phyloP scores from a whole-genome alignment of 1,140 invertebrate genomes.

The Bathynomus jamesi region DNA sequence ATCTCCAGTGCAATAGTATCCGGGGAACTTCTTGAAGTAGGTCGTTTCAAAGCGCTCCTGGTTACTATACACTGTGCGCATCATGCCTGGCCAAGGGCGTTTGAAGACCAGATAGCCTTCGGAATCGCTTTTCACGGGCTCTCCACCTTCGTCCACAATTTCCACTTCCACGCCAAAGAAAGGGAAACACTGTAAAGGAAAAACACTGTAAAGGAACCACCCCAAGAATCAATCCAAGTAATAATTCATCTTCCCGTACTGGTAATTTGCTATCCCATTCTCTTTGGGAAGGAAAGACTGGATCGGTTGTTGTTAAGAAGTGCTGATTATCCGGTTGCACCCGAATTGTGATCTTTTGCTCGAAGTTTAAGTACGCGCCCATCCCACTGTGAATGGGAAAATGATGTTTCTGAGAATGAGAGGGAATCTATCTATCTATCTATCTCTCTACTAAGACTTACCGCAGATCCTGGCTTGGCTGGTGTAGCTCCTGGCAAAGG shows the following conservation, averaged over 20 bases:
- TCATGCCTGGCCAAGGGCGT: conserved; percentile 93
- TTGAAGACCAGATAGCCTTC: conserved; percentile 92
- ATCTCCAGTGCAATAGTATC: conserved; percentile 95
- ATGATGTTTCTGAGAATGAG: too few species aligned
- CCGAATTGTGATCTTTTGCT: too few species aligned
- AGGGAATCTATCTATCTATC: too few species aligned
- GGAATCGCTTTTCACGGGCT: conserved; percentile 73
- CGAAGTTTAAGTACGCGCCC: too few species aligned
- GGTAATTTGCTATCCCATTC: too few species aligned
- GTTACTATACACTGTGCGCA: conserved; percentile 85
- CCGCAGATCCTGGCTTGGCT: conserved; percentile 93
- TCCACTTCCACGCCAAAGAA: conserved; percentile 91
- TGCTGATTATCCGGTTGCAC: too few species aligned
- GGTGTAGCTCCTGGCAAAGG: conserved; percentile 88
- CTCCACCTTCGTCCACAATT: conserved; percentile 79
- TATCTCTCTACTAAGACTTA: too few species aligned
- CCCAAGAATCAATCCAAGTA: too few species aligned
- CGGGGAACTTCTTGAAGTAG: conserved; percentile 92
- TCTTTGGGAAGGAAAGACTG: too few species aligned
- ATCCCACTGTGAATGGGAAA: too few species aligned
- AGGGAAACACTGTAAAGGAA: conserved; percentile 55
- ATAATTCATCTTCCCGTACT: too few species aligned
- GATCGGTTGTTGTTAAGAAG: too few species aligned
- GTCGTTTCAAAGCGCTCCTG: conserved; percentile 87
- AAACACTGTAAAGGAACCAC: neutral